Percentiles rank a stretch among this genome's conserved stretches.
Conservation (phyloP, 2,888 invertebrate genomes). For the Autographa pulchrina region DNA sequence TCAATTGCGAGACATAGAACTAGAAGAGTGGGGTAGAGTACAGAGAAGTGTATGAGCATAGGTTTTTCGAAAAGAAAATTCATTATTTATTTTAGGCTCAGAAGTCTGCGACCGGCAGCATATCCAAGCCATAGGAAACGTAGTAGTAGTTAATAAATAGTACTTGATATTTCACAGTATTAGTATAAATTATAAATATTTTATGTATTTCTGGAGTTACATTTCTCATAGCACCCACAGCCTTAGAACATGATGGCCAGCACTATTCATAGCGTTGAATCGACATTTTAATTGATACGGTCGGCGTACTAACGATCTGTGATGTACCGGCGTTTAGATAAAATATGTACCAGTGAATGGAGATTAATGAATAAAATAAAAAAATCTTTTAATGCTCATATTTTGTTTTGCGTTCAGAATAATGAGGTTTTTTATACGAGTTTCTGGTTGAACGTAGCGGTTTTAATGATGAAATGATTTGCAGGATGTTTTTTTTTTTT, state of each 20-base stretch:
- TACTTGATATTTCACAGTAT: too few species aligned
- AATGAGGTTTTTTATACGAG: not conserved
- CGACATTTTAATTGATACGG: slow-evolving; percentile 72
- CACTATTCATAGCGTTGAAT: slow-evolving; percentile 65
- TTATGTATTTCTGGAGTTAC: not conserved
- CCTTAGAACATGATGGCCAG: slow-evolving; percentile 49
- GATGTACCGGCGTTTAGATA: slow-evolving; percentile 45
- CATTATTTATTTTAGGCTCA: too few species aligned
- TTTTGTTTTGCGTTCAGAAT: slow-evolving; percentile 2
- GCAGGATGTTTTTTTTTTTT: not conserved
- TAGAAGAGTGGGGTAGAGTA: too few species aligned
- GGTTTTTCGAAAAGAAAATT: too few species aligned
- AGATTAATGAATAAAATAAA: slow-evolving; percentile 13
- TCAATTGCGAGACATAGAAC: too few species aligned
- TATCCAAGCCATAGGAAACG: too few species aligned
- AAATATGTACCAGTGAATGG: slow-evolving; percentile 36
- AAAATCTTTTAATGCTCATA: slow-evolving; percentile 6
- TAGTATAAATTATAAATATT: not conserved
- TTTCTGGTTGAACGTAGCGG: not conserved
- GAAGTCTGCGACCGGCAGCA: too few species aligned
- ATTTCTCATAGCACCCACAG: slow-evolving; percentile 26
- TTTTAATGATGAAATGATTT: slow-evolving; percentile 4
- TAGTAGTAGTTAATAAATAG: too few species aligned
- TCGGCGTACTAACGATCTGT: slow-evolving; percentile 60
- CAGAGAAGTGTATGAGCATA: too few species aligned